Base-by-base conservation (phyloP, 2,888 invertebrate species). In the Mythimna ferrago region DNA sequence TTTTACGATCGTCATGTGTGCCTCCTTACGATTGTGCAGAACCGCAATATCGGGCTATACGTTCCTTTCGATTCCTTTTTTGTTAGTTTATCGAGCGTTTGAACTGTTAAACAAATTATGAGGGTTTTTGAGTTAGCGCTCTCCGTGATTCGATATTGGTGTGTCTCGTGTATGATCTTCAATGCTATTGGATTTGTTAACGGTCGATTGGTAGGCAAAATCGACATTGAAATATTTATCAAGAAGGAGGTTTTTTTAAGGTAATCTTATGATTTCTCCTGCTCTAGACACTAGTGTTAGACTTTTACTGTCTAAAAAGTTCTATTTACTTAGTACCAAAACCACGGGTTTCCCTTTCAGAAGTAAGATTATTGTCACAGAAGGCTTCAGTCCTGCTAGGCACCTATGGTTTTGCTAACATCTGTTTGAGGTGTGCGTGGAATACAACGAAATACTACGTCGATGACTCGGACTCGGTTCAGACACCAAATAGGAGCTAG, bases 1-100 rank as follows among this genome's bases (percentile, higher is more conserved):
- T 94, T 94, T 94, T 94, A 95, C 93, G 94, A 94, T 92, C 93
- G 92, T 92, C 93, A 92, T 94, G 93, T 93, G 94, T 90, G 93
- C 89, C 89, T 90, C 92, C 92, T 91, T 91, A 90, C 92, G 93
- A 92, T 93, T 94, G 92, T 89, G 89, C 88, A 78, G 89, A 90
- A 92, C 94, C 94, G 90, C 94, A 94, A 94, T 93, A 94, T 94
- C 91, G 91, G 89, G 81, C 89, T 86, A 89, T 91, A 89, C 89
- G 88, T 89, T 88, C 87, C 83, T 89, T 91, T 89, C 87, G 88
- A 89, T 90, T 90, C 88, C 87, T 81, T 87, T 90, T 88, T 89
- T 87, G 88, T 87, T 89, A 90, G 89, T 90, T 91, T 93, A 92
- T 90, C 87, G 88, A 70, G 71, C 85, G 80, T 86, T 85, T 86